phyloP scores from a whole-genome alignment of 2,888 invertebrate genomes.

The Himalopsyche kuldschensis region DNA sequence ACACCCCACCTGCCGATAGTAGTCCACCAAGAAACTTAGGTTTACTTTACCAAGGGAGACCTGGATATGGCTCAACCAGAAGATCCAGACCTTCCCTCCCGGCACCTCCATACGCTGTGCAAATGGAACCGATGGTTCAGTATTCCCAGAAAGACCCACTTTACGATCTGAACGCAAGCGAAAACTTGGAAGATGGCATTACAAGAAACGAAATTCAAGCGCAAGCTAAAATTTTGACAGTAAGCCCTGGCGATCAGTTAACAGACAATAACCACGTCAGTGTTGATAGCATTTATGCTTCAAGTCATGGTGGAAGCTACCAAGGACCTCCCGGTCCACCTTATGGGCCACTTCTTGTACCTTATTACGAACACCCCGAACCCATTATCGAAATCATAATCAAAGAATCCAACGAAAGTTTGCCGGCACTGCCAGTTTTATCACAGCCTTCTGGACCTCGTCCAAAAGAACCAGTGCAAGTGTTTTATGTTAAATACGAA shows the following conservation, averaged over 20 bases:
- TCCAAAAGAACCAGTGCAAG: slow-evolving; percentile 83
- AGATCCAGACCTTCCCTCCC: slow-evolving; percentile 46
- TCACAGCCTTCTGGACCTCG: slow-evolving; percentile 51
- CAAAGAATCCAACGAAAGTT: slow-evolving; percentile 82
- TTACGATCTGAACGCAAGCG: slow-evolving; percentile 61
- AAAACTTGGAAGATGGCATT: slow-evolving; percentile 53
- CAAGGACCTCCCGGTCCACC: slow-evolving; percentile 50
- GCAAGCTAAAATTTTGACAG: slow-evolving; percentile 55
- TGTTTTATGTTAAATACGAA: slow-evolving; percentile 89
- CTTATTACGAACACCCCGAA: slow-evolving; percentile 77
- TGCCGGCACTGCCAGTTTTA: slow-evolving; percentile 64
- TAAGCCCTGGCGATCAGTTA: slow-evolving; percentile 45
- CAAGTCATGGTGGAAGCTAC: slow-evolving; percentile 47
- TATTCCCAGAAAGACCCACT: slow-evolving; percentile 80
- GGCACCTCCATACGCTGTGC: slow-evolving; percentile 74
- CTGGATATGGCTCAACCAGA: slow-evolving; percentile 12
- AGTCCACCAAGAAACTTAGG: slow-evolving; percentile 14
- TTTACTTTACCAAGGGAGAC: slow-evolving; percentile 29
- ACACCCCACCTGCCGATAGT: slow-evolving; percentile 45
- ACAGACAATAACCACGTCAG: slow-evolving; percentile 54
- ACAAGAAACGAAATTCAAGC: slow-evolving; percentile 57
- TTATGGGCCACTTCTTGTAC: slow-evolving; percentile 55
- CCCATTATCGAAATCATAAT: slow-evolving; percentile 92
- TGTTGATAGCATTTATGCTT: slow-evolving; percentile 54
- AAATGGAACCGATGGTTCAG: slow-evolving; percentile 78